These are phyloP conservation scores for Hypanus sabinus DNA, from an alignment of 2,113 vertebrate genomes.

Conservation along the genomic window DNA sequence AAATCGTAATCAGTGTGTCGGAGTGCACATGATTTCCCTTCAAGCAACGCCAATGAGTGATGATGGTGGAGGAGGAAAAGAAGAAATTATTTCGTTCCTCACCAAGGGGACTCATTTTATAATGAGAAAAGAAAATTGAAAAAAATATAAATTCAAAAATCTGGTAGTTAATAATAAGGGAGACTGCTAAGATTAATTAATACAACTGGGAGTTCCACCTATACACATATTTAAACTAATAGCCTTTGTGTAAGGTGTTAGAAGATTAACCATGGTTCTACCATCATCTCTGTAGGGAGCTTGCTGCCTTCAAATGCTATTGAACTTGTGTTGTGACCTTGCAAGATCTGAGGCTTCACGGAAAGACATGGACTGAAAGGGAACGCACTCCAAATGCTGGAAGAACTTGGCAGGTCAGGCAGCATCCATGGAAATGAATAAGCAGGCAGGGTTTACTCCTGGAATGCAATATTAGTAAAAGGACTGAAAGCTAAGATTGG, in stretches of 20 bases:
- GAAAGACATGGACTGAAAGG: not conserved
- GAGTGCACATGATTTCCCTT: not conserved
- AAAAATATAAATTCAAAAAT: not conserved
- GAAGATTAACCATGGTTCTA: not conserved
- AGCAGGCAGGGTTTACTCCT: too few relatives aligned
- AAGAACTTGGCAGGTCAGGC: too few relatives aligned
- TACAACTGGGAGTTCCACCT: not conserved
- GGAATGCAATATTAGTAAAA: not conserved
- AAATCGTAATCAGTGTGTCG: not conserved
- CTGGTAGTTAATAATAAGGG: not conserved
- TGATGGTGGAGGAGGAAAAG: not conserved
- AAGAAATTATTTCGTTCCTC: not conserved
- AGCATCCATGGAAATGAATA: too few relatives aligned
- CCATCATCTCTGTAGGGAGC: not conserved
- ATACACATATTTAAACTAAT: not conserved
- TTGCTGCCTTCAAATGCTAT: not conserved
- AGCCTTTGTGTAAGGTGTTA: not conserved
- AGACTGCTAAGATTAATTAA: conserved; percentile 20
- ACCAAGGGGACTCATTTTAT: not conserved
- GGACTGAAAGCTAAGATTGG: too few relatives aligned
- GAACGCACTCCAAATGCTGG: too few relatives aligned
- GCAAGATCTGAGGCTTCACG: not conserved
- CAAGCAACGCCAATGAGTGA: not conserved
- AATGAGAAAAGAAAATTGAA: conserved; percentile 29
- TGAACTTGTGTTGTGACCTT: not conserved